These are phyloP conservation scores for Amiota minor DNA, from an alignment of 2,888 invertebrate genomes.

Conservation along the genomic window DNA sequence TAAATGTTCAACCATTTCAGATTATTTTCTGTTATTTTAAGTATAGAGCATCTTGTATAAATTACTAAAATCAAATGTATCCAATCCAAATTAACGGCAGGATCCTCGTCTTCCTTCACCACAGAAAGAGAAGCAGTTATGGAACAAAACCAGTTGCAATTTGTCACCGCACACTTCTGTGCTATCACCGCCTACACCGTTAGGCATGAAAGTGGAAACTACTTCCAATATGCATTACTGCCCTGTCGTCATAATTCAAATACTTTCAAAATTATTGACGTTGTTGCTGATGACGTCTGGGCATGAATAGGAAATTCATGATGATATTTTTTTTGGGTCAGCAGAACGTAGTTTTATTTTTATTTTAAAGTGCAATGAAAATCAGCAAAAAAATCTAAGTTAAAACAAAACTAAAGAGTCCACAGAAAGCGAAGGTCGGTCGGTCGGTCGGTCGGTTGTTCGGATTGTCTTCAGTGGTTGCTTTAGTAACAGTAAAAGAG, in stretches of 20 bases:
- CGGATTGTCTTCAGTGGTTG: background rate
- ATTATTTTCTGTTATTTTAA: no score
- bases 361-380: slow-evolving; percentile 23
- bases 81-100: no score
- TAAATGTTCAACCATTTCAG: no score
- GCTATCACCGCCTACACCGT: background rate
- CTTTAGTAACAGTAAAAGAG: slow-evolving; percentile 31
- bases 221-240: background rate
- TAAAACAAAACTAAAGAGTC: no score
- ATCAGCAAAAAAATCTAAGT: slow-evolving; percentile 2
- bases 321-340: slow-evolving; percentile 48
- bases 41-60: no score
- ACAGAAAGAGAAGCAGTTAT: no score
- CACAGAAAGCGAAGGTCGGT: slow-evolving; percentile 3
- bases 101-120: no score
- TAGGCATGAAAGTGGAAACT: slow-evolving; percentile 27
- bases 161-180: background rate
- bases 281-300: slow-evolving; percentile 28
- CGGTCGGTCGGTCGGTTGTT: background rate
- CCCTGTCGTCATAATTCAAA: slow-evolving; percentile 52
- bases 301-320: slow-evolving; percentile 46
- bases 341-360: background rate
- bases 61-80: no score
- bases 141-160: background rate
- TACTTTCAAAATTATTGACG: slow-evolving; percentile 56